Percentiles rank a stretch among this genome's conserved stretches.
These are phyloP conservation scores for Oxytorus armatus DNA, from an alignment of 2,888 invertebrate species.

Conservation along the genomic window DNA sequence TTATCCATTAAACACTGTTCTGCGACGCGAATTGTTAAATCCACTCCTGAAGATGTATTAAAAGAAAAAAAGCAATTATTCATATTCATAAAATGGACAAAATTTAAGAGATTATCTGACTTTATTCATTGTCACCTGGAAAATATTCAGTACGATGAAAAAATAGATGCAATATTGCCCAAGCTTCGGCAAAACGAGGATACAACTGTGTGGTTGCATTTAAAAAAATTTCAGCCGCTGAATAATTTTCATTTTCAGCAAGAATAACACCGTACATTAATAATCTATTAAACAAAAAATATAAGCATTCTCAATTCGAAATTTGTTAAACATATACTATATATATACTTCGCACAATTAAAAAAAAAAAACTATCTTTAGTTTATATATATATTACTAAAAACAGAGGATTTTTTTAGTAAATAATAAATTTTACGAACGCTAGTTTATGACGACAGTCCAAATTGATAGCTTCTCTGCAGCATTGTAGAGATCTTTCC, in stretches of 20 bases:
- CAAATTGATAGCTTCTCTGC: constrained; percentile 73
- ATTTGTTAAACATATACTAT: no score
- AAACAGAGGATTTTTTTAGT: not conserved
- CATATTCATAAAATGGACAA: not conserved
- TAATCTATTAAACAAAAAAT: constrained; percentile 68
- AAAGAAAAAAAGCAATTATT: no score
- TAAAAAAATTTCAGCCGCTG: constrained; percentile 75
- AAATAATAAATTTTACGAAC: constrained; percentile 65
- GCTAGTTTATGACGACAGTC: constrained; percentile 73
- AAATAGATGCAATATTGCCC: constrained; percentile 76
- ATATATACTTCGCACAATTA: no score
- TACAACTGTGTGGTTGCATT: constrained; percentile 72
- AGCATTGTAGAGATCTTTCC: constrained; percentile 74
- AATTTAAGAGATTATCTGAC: not conserved
- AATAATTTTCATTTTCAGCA: constrained; percentile 68
- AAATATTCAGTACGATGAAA: constrained; percentile 75
- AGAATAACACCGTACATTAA: constrained; percentile 74
- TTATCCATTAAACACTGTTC: constrained; percentile 74
- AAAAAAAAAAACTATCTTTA: no score
- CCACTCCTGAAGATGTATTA: constrained; percentile 71
- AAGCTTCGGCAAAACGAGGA: constrained; percentile 76
- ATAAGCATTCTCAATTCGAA: not conserved
- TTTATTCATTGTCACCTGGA: constrained; percentile 70
- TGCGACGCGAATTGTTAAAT: constrained; percentile 73
- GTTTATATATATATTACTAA: no score